phyloP scores from a whole-genome alignment of 2,113 vertebrate species.

The Azemiops feae region DNA sequence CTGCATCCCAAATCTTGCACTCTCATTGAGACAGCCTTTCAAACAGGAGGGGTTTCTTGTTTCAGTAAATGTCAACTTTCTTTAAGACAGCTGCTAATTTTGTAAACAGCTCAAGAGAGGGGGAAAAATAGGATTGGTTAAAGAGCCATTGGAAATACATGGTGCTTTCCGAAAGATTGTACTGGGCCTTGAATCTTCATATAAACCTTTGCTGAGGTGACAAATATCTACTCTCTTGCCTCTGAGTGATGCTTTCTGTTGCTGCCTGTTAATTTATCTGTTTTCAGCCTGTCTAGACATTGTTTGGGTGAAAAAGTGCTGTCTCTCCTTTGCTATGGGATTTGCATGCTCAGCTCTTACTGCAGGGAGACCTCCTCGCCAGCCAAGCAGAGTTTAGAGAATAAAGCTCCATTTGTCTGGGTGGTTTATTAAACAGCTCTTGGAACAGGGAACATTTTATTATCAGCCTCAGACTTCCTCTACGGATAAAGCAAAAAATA shows the following conservation, averaged over 20 bases:
- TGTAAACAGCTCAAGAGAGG: constrained; percentile 53
- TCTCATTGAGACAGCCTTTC: constrained; percentile 57
- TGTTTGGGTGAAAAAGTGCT: constrained; percentile 69
- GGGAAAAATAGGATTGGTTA: neutral
- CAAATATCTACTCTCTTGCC: constrained; percentile 61
- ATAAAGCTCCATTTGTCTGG: constrained; percentile 64
- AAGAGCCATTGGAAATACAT: constrained; percentile 53
- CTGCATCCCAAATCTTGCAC: constrained; percentile 31
- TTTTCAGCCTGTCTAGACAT: constrained; percentile 76
- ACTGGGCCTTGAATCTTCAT: constrained; percentile 59
- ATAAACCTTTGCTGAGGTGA: constrained; percentile 64
- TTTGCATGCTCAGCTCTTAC: constrained; percentile 63
- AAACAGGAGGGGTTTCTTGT: constrained; percentile 35
- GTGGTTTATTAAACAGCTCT: constrained; percentile 54
- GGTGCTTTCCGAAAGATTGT: constrained; percentile 56
- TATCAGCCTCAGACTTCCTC: constrained; percentile 65
- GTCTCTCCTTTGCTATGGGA: constrained; percentile 59
- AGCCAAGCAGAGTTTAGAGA: constrained; percentile 55
- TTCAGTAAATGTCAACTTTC: constrained; percentile 45
- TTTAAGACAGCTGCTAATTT: constrained; percentile 54
- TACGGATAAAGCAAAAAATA: constrained; percentile 59
- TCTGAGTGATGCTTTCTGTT: constrained; percentile 62
- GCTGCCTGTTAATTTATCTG: constrained; percentile 73
- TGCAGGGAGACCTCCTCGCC: constrained; percentile 53
- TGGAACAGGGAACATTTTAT: constrained; percentile 52